phyloP scores from a whole-genome alignment of 2,113 vertebrate species.

The Excalfactoria chinensis region DNA sequence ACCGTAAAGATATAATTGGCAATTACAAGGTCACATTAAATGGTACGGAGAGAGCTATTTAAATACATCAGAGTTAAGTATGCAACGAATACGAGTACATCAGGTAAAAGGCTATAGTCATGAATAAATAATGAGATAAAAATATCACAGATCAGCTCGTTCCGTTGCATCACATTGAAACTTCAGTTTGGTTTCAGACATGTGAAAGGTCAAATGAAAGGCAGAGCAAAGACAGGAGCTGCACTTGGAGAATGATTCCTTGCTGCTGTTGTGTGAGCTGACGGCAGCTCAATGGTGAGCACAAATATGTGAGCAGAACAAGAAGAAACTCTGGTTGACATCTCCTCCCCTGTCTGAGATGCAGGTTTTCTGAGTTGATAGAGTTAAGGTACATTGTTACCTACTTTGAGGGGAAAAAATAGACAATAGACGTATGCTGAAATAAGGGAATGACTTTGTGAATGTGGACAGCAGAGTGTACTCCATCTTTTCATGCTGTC shows the following conservation, averaged over 20 bases:
- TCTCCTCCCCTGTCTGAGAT: background rate
- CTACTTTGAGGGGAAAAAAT: background rate
- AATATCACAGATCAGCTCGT: background rate
- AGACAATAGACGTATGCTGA: background rate
- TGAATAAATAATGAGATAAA: conserved; percentile 1
- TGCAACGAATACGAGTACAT: background rate
- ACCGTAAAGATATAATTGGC: background rate
- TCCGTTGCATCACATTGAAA: background rate
- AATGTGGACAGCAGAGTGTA: conserved; percentile 69
- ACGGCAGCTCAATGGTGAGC: background rate
- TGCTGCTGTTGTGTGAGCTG: background rate
- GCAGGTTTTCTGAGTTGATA: background rate
- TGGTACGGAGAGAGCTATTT: background rate
- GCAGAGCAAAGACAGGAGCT: background rate
- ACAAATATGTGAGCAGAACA: background rate
- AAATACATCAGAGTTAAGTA: background rate
- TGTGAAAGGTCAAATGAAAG: background rate
- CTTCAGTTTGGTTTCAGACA: background rate
- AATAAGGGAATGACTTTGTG: conserved; percentile 65
- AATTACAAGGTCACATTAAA: conserved; percentile 1
- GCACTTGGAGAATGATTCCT: background rate
- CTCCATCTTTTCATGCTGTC: conserved; percentile 76
- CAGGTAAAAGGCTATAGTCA: background rate
- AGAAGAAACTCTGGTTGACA: background rate
- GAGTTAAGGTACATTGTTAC: conserved; percentile 5